phyloP scores from a whole-genome alignment of 1,140 invertebrate species.

The Pachypsylla venusta region DNA sequence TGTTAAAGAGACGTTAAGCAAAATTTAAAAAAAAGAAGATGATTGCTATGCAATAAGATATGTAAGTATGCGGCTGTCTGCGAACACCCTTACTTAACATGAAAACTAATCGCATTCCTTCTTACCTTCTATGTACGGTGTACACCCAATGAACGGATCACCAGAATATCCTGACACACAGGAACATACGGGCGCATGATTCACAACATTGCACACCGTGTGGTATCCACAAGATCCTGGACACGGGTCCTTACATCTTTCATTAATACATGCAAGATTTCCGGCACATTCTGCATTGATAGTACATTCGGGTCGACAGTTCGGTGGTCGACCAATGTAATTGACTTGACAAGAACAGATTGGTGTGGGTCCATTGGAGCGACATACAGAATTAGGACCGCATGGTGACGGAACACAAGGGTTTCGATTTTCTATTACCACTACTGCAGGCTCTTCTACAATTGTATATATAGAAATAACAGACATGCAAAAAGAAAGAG shows the following conservation, averaged over 20 bases:
- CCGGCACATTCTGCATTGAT: conserved; percentile 66
- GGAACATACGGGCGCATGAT: conserved; percentile 63
- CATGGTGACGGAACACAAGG: conserved; percentile 66
- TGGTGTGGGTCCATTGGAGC: conserved; percentile 46
- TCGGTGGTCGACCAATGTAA: conserved; percentile 62
- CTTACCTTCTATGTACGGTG: conserved; percentile 25
- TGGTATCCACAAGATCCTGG: conserved; percentile 69
- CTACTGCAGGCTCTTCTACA: conserved; percentile 3
- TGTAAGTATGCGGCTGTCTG: too few species aligned
- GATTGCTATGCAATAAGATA: too few species aligned
- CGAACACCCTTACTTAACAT: too few species aligned
- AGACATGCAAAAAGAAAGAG: too few species aligned
- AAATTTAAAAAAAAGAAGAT: too few species aligned
- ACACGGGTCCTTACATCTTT: conserved; percentile 66
- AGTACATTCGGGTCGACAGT: conserved; percentile 64
- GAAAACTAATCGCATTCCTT: too few species aligned
- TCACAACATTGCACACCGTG: conserved; percentile 59
- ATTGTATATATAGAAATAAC: too few species aligned
- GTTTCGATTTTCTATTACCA: conserved; percentile 32
- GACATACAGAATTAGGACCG: conserved; percentile 63
- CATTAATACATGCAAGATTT: conserved; percentile 61
- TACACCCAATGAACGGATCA: conserved; percentile 65
- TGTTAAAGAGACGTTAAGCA: too few species aligned
- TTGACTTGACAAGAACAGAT: conserved; percentile 61
- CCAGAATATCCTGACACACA: conserved; percentile 62